Evolutionary conservation across 1,140 invertebrate species (phyloP).

Genomic region (Drosophila ficusphila): DNA sequence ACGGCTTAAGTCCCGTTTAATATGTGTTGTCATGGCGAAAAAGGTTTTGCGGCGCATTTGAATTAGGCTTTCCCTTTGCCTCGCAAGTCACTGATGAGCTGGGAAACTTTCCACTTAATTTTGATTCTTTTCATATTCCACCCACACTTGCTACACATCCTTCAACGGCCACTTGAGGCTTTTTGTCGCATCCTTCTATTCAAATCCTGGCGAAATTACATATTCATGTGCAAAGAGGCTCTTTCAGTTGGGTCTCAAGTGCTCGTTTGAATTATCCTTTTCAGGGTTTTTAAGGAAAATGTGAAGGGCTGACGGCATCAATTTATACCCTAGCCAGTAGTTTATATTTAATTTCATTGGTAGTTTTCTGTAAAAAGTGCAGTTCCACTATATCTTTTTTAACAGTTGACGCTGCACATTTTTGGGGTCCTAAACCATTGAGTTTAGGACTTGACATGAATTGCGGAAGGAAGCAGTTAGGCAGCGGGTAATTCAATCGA

Average conservation of each 20-base stretch:
- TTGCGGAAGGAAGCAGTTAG: conserved; percentile 41
- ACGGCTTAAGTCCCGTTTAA: conserved; percentile 44
- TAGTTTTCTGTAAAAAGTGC: not conserved
- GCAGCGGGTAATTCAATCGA: conserved; percentile 27
- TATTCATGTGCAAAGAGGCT: conserved; percentile 49
- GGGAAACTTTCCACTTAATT: conserved; percentile 47
- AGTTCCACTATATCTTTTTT: conserved; percentile 23
- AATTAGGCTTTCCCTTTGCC: conserved; percentile 37
- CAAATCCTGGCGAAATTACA: conserved; percentile 45
- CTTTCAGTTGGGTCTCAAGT: conserved; percentile 48
- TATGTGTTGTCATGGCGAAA: conserved; percentile 67
- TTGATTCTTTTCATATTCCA: conserved; percentile 30
- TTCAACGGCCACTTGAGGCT: conserved; percentile 47
- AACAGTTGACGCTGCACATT: conserved; percentile 28
- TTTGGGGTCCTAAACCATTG: conserved; percentile 17
- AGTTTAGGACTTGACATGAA: conserved; percentile 20
- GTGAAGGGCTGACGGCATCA: conserved; percentile 19
- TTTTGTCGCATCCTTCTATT: conserved; percentile 33
- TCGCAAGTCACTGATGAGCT: conserved; percentile 20
- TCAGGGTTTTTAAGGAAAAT: conserved; percentile 6
- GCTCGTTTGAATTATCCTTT: conserved; percentile 57
- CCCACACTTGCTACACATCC: not conserved
- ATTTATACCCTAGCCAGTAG: conserved; percentile 9
- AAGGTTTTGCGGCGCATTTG: conserved; percentile 55
- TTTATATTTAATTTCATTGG: no score